phyloP scores from a whole-genome alignment of 2,888 invertebrate genomes.

The Aporophyla lueneburgensis region DNA sequence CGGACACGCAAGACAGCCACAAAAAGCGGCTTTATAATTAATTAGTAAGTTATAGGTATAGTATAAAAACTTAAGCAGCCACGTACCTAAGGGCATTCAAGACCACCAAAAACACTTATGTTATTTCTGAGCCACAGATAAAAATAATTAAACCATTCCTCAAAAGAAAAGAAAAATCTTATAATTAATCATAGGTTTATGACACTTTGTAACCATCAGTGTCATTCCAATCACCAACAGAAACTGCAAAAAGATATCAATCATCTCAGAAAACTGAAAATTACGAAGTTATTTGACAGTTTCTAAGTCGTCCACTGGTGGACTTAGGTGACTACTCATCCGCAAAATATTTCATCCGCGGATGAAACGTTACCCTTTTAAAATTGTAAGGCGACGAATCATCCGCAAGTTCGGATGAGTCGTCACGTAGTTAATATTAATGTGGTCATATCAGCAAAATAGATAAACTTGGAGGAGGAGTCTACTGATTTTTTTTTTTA shows the following conservation, averaged over 20 bases:
- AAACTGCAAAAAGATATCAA: not conserved
- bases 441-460: too few species aligned
- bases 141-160: not conserved
- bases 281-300: conserved; percentile 16
- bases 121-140: not conserved
- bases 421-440: too few species aligned
- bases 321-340: too few species aligned
- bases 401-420: too few species aligned
- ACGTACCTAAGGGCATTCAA: not conserved
- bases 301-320: not conserved
- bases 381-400: too few species aligned
- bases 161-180: not conserved
- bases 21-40: not conserved
- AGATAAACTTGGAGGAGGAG: too few species aligned
- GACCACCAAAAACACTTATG: not conserved
- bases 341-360: too few species aligned
- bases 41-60: not conserved
- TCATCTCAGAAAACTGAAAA: not conserved
- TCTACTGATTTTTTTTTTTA: too few species aligned
- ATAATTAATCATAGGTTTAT: not conserved
- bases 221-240: not conserved
- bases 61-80: not conserved
- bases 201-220: conserved; percentile 11
- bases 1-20: not conserved
- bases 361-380: too few species aligned